These are phyloP conservation scores for Alviniconcha strummeri DNA, from an alignment of 2,888 invertebrate genomes.

Conservation along the genomic window DNA sequence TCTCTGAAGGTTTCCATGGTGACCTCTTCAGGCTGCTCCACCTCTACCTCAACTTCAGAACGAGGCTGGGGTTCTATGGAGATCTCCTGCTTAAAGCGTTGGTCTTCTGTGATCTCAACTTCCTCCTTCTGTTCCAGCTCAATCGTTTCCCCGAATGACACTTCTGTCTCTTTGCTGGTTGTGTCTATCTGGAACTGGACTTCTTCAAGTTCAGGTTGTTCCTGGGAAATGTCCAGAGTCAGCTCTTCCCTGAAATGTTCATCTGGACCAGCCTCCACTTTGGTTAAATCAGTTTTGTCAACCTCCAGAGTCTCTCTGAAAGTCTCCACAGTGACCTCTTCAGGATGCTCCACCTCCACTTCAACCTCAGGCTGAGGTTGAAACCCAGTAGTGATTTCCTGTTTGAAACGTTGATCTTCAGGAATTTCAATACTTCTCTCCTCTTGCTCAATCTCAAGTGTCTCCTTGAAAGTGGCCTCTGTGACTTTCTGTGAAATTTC, in stretches of 20 bases:
- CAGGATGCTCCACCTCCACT: slow-evolving; percentile 34
- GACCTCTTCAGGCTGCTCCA: slow-evolving; percentile 11
- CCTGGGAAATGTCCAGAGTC: slow-evolving; percentile 37
- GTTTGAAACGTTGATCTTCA: slow-evolving; percentile 31
- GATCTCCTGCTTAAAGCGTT: slow-evolving; percentile 24
- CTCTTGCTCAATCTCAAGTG: slow-evolving; percentile 43
- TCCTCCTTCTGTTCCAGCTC: slow-evolving; percentile 36
- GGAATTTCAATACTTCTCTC: slow-evolving; percentile 33
- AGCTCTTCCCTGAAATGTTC: slow-evolving; percentile 41
- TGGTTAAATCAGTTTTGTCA: slow-evolving; percentile 8
- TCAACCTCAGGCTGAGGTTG: slow-evolving; percentile 20
- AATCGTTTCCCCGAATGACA: slow-evolving; percentile 34
- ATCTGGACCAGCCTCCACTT: slow-evolving; percentile 31
- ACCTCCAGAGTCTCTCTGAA: slow-evolving; percentile 34
- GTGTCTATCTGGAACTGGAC: slow-evolving; percentile 29
- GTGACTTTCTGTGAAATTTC: slow-evolving; percentile 42
- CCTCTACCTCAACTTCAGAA: slow-evolving; percentile 27
- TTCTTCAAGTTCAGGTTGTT: slow-evolving; percentile 43
- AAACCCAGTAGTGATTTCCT: slow-evolving; percentile 40
- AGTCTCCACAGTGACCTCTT: slow-evolving; percentile 16
- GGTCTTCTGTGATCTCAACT: slow-evolving; percentile 17
- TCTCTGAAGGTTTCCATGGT: too few species aligned
- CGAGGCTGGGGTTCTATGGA: background rate
- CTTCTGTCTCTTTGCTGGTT: slow-evolving; percentile 27
- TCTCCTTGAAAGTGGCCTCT: slow-evolving; percentile 47